Conservation (phyloP, 1,140 invertebrate genomes). For the Druon quercuslanigerum region DNA sequence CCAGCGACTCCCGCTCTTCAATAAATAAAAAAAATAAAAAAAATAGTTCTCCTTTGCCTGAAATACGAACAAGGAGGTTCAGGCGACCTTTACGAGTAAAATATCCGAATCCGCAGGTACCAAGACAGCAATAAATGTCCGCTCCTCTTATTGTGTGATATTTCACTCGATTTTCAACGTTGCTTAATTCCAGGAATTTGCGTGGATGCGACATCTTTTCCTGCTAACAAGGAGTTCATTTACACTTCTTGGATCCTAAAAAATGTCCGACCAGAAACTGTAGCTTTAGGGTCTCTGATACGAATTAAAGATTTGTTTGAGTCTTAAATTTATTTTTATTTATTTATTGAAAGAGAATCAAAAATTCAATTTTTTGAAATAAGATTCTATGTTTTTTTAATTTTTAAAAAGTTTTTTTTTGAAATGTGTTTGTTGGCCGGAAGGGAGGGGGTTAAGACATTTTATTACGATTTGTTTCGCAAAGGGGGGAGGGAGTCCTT, state of each 20-base stretch:
- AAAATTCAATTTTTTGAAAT: too few relatives aligned
- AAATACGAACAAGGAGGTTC: conserved; percentile 24
- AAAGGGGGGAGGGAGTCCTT: too few relatives aligned
- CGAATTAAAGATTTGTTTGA: too few relatives aligned
- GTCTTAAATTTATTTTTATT: too few relatives aligned
- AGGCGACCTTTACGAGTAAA: background rate
- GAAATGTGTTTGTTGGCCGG: too few relatives aligned
- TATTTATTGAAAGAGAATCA: too few relatives aligned
- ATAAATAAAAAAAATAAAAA: conserved; percentile 14
- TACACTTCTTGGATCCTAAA: background rate
- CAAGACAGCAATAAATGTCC: conserved; percentile 15
- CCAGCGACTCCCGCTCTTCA: background rate
- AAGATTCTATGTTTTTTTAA: too few relatives aligned
- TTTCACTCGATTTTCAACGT: conserved; percentile 20
- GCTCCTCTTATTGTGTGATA: conserved; percentile 24
- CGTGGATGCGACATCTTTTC: conserved; percentile 8
- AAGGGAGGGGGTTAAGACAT: too few relatives aligned
- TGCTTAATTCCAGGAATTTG: background rate
- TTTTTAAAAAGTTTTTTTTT: too few relatives aligned
- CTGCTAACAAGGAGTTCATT: conserved; percentile 23
- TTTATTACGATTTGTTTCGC: too few relatives aligned
- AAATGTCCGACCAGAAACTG: background rate
- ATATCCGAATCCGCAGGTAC: conserved; percentile 3
- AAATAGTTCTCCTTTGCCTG: background rate
- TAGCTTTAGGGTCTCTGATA: background rate